A percentile compares a stretch with the other conserved stretches of the same genome.
phyloP scores from a whole-genome alignment of 2,888 invertebrate genomes.

The Tanypteryx hageni region DNA sequence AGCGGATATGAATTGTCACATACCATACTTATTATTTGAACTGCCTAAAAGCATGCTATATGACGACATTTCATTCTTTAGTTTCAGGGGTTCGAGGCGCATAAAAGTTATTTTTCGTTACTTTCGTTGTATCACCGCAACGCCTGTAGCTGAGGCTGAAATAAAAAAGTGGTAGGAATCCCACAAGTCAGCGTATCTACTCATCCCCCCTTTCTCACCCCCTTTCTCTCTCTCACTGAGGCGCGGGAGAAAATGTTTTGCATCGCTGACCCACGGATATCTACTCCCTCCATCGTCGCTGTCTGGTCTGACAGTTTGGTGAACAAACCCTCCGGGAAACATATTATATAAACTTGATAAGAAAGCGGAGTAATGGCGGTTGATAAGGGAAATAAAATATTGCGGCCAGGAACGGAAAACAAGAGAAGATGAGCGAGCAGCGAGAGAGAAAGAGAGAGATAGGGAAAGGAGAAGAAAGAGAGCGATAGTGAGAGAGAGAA shows the following conservation, averaged over 20 bases:
- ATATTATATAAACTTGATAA: conserved; percentile 64
- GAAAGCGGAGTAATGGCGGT: conserved; percentile 62
- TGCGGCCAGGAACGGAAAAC: conserved; percentile 55
- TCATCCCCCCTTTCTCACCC: background rate
- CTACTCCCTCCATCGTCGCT: conserved; percentile 59
- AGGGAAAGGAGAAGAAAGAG: background rate
- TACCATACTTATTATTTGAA: too few species aligned
- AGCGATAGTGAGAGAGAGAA: conserved; percentile 3
- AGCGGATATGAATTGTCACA: too few species aligned
- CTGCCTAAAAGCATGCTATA: background rate
- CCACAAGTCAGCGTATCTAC: conserved; percentile 56
- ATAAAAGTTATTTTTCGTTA: background rate
- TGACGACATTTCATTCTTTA: background rate
- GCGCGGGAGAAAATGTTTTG: conserved; percentile 56
- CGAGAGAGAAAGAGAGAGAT: background rate
- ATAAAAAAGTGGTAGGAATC: conserved; percentile 8
- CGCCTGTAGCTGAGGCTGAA: conserved; percentile 20
- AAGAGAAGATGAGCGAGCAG: conserved; percentile 62
- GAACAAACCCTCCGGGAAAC: conserved; percentile 61
- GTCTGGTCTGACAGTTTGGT: conserved; percentile 60
- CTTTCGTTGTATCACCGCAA: background rate
- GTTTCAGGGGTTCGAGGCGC: background rate
- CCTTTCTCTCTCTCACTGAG: background rate
- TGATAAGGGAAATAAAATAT: conserved; percentile 61
- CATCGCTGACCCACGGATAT: conserved; percentile 63